phyloP scores from a whole-genome alignment of 2,797 vertebrate species.

The Sebastes paucispinis region DNA sequence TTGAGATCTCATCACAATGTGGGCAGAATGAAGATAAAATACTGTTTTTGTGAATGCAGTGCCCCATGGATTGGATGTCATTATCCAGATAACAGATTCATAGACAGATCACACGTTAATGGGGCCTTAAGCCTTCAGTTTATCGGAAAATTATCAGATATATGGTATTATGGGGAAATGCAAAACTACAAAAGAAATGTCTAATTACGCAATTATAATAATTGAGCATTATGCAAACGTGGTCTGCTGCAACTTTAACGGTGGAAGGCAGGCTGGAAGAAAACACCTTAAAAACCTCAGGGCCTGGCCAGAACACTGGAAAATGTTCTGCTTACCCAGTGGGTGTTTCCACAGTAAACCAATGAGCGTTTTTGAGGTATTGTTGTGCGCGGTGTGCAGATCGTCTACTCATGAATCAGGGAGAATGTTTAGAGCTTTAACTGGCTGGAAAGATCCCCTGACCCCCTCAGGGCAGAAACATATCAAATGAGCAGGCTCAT shows the following conservation, averaged over 20 bases:
- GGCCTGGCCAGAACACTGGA: constrained; percentile 7
- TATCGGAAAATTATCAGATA: background rate
- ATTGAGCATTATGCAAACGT: background rate
- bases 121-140: background rate
- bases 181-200: background rate
- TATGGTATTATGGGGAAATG: background rate
- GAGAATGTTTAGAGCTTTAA: constrained; percentile 10
- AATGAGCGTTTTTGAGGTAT: constrained; percentile 29
- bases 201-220: no score
- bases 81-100: background rate
- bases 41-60: background rate
- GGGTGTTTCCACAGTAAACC: constrained; percentile 36
- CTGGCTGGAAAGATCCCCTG: constrained; percentile 24
- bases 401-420: constrained; percentile 14
- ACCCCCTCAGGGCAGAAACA: constrained; percentile 23
- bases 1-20: background rate
- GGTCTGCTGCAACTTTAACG: background rate
- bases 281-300: constrained; percentile 10
- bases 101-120: background rate
- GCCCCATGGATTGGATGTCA: background rate
- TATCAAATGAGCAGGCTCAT: constrained; percentile 40
- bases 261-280: background rate
- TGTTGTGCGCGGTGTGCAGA: constrained; percentile 9
- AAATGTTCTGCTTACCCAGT: constrained; percentile 8
- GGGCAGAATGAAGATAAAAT: background rate